These are phyloP conservation scores for Leucoma salicis DNA, from an alignment of 2,888 invertebrate genomes.

Conservation along the genomic window DNA sequence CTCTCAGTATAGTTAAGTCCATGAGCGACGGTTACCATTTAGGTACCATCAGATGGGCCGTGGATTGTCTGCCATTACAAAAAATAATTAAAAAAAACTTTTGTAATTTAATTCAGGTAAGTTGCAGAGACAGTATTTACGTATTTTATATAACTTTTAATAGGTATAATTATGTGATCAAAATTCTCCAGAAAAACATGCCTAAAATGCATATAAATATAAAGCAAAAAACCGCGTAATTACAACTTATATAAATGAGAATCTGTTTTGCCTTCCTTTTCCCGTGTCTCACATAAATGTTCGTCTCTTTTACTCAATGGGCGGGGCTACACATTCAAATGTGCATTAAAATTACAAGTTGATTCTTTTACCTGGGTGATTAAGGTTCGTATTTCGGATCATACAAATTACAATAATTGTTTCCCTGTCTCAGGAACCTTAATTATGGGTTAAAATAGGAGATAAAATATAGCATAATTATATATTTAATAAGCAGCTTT, in stretches of 20 bases:
- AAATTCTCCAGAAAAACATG: too few relatives aligned
- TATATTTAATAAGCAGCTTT: neutral
- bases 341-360: slow-evolving; percentile 39
- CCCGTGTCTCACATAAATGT: neutral
- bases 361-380: slow-evolving; percentile 33
- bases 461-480: neutral
- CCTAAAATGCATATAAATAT: too few relatives aligned
- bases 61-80: too few relatives aligned
- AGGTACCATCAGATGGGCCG: too few relatives aligned
- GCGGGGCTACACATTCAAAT: slow-evolving; percentile 40
- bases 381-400: slow-evolving; percentile 15
- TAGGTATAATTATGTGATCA: too few relatives aligned
- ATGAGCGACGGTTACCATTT: too few relatives aligned
- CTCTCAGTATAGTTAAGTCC: too few relatives aligned
- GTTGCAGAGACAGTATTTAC: too few relatives aligned
- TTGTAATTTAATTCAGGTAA: too few relatives aligned
- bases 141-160: too few relatives aligned
- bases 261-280: slow-evolving; percentile 34
- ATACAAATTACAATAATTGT: slow-evolving; percentile 11
- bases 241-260: slow-evolving; percentile 25
- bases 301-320: slow-evolving; percentile 36
- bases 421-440: slow-evolving; percentile 10
- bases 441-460: slow-evolving; percentile 6
- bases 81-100: too few relatives aligned
- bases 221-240: slow-evolving; percentile 19